These are phyloP conservation scores for Drosophila funebris DNA, from an alignment of 1,140 invertebrate species.

Conservation along the genomic window DNA sequence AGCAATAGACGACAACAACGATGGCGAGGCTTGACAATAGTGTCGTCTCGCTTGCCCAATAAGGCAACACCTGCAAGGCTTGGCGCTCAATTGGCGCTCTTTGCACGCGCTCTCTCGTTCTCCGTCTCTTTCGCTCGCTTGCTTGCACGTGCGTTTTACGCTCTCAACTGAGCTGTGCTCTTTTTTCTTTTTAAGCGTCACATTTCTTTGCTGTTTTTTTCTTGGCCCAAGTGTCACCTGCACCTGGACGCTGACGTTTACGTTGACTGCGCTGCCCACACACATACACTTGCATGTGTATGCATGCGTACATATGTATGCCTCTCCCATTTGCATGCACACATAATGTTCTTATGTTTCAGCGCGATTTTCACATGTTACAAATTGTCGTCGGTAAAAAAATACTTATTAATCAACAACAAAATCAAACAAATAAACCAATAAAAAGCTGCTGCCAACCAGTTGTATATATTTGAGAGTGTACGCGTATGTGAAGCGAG, in stretches of 20 bases:
- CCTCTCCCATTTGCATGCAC: constrained; percentile 28
- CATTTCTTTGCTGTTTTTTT: constrained; percentile 47
- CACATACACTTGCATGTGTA: neutral
- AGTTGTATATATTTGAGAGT: neutral
- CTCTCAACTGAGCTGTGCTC: constrained; percentile 36
- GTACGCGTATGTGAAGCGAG: constrained; percentile 11
- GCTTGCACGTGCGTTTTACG: neutral
- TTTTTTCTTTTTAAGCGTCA: constrained; percentile 42
- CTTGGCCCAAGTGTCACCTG: constrained; percentile 48
- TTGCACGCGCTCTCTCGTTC: constrained; percentile 5
- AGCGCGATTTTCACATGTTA: constrained; percentile 36
- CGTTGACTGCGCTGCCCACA: constrained; percentile 28
- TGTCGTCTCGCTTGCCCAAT: constrained; percentile 52
- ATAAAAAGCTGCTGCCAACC: constrained; percentile 44
- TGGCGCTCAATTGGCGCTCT: constrained; percentile 40
- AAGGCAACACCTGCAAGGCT: constrained; percentile 52
- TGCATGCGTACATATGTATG: neutral
- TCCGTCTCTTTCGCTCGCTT: constrained; percentile 8
- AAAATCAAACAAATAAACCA: constrained; percentile 44
- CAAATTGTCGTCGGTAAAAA: constrained; percentile 42
- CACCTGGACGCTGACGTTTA: constrained; percentile 17
- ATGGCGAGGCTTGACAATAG: constrained; percentile 36
- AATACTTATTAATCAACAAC: constrained; percentile 45
- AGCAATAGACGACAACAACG: constrained; percentile 27
- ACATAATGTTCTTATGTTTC: constrained; percentile 38